phyloP scores from a whole-genome alignment of 1,140 invertebrate genomes.

The Trichonephila clavipes region DNA sequence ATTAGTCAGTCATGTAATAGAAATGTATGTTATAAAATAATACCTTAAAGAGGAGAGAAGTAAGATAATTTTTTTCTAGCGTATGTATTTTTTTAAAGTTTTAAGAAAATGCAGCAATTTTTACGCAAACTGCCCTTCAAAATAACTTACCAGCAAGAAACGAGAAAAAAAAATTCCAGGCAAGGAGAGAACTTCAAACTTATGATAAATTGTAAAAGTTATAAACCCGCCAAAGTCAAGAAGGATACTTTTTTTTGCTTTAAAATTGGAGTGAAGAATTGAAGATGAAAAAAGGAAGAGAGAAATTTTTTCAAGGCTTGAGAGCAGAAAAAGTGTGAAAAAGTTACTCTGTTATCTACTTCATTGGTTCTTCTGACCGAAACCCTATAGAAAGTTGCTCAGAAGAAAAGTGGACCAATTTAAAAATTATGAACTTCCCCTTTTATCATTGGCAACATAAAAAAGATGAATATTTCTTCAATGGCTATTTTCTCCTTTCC shows the following conservation, averaged over 20 bases:
- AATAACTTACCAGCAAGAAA: slow-evolving; percentile 18
- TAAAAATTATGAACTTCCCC: slow-evolving; percentile 18
- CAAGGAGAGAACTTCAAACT: slow-evolving; percentile 39
- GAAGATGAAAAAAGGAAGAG: slow-evolving; percentile 71
- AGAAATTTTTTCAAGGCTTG: slow-evolving; percentile 65
- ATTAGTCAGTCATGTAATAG: too few relatives aligned
- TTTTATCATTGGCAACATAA: not conserved
- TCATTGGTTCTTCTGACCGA: slow-evolving; percentile 71
- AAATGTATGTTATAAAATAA: not conserved
- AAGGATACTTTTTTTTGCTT: slow-evolving; percentile 50
- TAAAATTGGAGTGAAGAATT: slow-evolving; percentile 73
- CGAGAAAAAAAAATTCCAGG: slow-evolving; percentile 7
- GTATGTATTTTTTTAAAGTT: not conserved
- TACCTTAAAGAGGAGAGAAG: not conserved
- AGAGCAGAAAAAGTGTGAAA: slow-evolving; percentile 56
- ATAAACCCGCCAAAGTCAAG: slow-evolving; percentile 73
- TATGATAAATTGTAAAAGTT: slow-evolving; percentile 77
- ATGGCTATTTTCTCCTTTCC: too few relatives aligned
- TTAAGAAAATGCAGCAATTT: not conserved
- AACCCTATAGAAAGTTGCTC: slow-evolving; percentile 28
- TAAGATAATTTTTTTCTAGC: not conserved
- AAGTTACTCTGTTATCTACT: slow-evolving; percentile 72
- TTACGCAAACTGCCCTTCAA: not conserved
- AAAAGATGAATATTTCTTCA: too few relatives aligned
- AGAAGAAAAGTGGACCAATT: slow-evolving; percentile 52